Evolutionary conservation across 2,888 invertebrate genomes (phyloP).

Genomic region (Pyrocoelia pectoralis): DNA sequence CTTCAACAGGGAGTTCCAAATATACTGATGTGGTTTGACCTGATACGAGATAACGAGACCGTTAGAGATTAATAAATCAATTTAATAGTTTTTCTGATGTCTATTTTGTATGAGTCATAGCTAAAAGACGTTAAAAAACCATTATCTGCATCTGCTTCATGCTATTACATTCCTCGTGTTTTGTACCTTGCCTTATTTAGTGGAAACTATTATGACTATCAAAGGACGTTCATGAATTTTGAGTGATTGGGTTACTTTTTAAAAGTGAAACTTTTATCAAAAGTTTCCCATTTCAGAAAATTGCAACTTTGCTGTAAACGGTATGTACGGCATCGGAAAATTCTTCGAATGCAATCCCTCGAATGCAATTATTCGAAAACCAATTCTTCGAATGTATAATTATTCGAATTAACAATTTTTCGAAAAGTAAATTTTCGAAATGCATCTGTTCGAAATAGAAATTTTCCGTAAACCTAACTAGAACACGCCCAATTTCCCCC

Average conservation of each 20-base stretch:
- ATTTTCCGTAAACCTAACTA: too few species aligned
- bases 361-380: too few species aligned
- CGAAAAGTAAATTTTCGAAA: too few species aligned
- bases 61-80: conserved; percentile 46
- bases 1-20: not conserved
- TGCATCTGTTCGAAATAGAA: too few species aligned
- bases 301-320: too few species aligned
- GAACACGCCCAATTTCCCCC: too few species aligned
- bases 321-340: too few species aligned
- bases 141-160: conserved; percentile 29
- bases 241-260: conserved; percentile 12
- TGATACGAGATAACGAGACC: conserved; percentile 41
- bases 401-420: too few species aligned
- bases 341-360: too few species aligned
- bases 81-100: conserved; percentile 43
- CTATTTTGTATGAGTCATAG: conserved; percentile 29
- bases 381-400: too few species aligned
- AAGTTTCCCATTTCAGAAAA: too few species aligned
- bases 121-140: conserved; percentile 28
- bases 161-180: conserved; percentile 22
- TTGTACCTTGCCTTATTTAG: not conserved
- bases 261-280: not conserved
- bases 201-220: not conserved
- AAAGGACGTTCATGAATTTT: conserved; percentile 23
- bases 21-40: conserved; percentile 7